Percentiles rank a stretch among this genome's conserved stretches.
Conservation (phyloP, 2,888 invertebrate genomes). For the Microdon myrmicae region DNA sequence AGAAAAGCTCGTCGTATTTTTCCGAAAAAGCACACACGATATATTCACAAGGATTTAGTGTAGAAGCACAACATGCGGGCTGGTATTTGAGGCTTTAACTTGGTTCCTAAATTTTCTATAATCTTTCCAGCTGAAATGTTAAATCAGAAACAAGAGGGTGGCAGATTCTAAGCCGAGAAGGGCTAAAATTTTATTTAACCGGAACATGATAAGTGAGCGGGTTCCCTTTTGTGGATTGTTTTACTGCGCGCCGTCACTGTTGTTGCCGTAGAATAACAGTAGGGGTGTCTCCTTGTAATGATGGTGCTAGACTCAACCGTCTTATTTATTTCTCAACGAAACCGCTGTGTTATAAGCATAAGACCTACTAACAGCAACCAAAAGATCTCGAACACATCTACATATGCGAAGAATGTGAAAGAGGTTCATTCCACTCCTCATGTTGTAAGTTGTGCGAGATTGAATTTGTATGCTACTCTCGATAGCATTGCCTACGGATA, state of each 20-base stretch:
- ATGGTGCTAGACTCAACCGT: constrained; percentile 9
- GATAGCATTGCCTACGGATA: constrained; percentile 20
- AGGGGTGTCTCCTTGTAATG: no score
- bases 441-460: constrained; percentile 27
- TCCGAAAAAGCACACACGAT: no score
- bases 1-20: no score
- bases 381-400: no score
- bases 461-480: constrained; percentile 40
- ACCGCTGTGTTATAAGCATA: constrained; percentile 31
- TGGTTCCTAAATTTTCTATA: constrained; percentile 48
- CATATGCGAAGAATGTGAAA: not conserved
- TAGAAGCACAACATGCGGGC: constrained; percentile 27
- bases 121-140: constrained; percentile 40
- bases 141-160: constrained; percentile 22
- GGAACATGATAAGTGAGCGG: constrained; percentile 1
- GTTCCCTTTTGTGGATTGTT: constrained; percentile 27
- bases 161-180: constrained; percentile 19
- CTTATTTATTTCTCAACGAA: constrained; percentile 44
- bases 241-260: no score
- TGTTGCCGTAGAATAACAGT: no score
- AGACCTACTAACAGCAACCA: not conserved
- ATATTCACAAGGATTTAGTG: no score
- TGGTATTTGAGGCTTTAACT: constrained; percentile 33
- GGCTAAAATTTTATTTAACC: constrained; percentile 17
- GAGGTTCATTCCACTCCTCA: constrained; percentile 11